Conservation (phyloP, 2,888 invertebrate species). For the Hyppa rectilinea region DNA sequence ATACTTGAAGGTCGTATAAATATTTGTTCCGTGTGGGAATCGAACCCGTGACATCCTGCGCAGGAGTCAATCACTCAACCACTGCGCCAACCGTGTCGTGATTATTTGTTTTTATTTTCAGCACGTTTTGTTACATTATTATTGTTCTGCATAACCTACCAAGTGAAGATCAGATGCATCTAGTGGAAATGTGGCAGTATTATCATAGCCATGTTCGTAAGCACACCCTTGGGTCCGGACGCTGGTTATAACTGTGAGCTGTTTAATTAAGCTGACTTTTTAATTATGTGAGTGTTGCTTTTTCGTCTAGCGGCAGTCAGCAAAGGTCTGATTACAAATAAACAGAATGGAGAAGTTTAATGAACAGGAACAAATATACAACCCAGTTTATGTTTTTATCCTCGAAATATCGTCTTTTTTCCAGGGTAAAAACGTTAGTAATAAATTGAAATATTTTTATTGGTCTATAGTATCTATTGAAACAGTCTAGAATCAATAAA, state of each 20-base stretch:
- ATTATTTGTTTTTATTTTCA: no score
- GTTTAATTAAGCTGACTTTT: conserved; percentile 52
- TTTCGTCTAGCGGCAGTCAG: conserved; percentile 17
- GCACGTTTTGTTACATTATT: conserved; percentile 3
- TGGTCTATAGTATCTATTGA: conserved; percentile 1
- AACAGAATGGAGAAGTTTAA: background rate
- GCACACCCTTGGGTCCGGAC: conserved; percentile 36
- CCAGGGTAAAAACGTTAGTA: background rate
- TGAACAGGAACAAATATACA: background rate
- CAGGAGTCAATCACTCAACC: no score
- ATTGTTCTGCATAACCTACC: conserved; percentile 8
- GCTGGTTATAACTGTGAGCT: conserved; percentile 37
- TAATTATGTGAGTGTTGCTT: conserved; percentile 37
- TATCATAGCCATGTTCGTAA: conserved; percentile 43
- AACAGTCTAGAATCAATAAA: conserved; percentile 34
- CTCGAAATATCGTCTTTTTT: background rate
- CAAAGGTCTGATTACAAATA: conserved; percentile 14
- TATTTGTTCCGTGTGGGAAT: no score
- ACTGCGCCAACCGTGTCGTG: no score
- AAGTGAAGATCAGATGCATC: conserved; percentile 33
- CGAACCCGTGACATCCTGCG: no score
- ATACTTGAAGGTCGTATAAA: no score
- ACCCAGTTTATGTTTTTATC: background rate
- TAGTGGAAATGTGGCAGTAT: conserved; percentile 39
- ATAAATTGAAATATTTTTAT: conserved; percentile 8